These are phyloP conservation scores for Pantherophis alleghaniensis DNA, from an alignment of 2,797 vertebrate species.

Conservation along the genomic window DNA sequence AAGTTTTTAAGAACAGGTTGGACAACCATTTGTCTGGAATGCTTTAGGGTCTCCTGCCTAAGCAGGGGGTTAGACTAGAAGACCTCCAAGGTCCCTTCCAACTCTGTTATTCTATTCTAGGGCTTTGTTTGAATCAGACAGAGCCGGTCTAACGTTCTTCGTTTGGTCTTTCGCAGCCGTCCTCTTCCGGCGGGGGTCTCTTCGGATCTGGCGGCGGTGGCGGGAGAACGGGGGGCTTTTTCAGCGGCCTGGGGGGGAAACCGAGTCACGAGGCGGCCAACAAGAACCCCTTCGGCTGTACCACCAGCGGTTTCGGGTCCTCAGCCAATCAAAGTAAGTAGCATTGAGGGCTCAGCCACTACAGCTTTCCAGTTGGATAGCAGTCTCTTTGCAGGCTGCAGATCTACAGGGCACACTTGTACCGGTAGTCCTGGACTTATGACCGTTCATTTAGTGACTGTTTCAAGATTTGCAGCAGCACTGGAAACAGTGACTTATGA, in stretches of 20 bases:
- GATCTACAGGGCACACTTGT: too few relatives aligned
- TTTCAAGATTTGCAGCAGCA: background rate
- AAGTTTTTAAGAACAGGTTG: too few relatives aligned
- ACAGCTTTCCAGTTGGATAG: background rate
- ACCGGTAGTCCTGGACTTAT: background rate
- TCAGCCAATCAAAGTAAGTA: conserved; percentile 71
- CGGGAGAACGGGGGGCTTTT: conserved; percentile 82
- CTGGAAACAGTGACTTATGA: too few relatives aligned
- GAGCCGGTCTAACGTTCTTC: background rate
- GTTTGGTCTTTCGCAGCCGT: conserved; percentile 62
- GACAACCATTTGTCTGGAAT: too few relatives aligned
- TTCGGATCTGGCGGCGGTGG: conserved; percentile 77
- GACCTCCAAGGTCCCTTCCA: background rate
- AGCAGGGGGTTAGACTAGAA: too few relatives aligned
- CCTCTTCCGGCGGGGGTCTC: conserved; percentile 75
- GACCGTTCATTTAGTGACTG: background rate
- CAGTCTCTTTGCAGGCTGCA: background rate
- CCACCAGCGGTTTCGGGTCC: conserved; percentile 81
- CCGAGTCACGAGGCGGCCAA: conserved; percentile 93
- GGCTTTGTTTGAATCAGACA: background rate
- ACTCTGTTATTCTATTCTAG: background rate
- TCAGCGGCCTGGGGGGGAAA: conserved; percentile 94
- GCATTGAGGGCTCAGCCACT: background rate
- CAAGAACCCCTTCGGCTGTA: conserved; percentile 91
- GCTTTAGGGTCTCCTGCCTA: too few relatives aligned